Evolutionary conservation across 1,140 invertebrate species (phyloP).

Genomic region (Pogonognathellus flavescens): DNA sequence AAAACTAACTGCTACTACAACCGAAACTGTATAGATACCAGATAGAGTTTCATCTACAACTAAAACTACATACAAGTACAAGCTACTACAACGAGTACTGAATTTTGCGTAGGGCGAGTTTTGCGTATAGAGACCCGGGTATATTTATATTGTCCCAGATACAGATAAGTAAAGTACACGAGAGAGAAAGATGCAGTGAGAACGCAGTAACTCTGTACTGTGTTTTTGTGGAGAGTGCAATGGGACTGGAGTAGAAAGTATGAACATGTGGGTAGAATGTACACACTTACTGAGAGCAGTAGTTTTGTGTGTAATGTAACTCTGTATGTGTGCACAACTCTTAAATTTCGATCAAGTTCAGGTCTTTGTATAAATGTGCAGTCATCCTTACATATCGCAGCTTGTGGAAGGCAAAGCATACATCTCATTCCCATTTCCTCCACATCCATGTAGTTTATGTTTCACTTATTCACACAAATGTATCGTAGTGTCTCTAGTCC

Average conservation of each 20-base stretch:
- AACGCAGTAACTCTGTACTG: neutral
- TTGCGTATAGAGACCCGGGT: too few relatives aligned
- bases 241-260: neutral
- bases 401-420: conserved; percentile 1
- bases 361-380: conserved; percentile 49
- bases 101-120: too few relatives aligned
- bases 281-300: neutral
- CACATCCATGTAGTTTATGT: conserved; percentile 62
- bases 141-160: too few relatives aligned
- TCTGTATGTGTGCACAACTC: conserved; percentile 11
- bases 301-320: neutral
- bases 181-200: neutral
- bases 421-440: conserved; percentile 62
- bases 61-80: neutral
- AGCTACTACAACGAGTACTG: too few relatives aligned
- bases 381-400: conserved; percentile 52
- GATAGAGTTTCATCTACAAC: too few relatives aligned
- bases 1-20: too few relatives aligned
- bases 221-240: neutral
- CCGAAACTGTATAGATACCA: too few relatives aligned
- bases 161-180: too few relatives aligned
- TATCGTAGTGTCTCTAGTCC: conserved; percentile 50
- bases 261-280: neutral
- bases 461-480: conserved; percentile 62
- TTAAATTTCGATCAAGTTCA: conserved; percentile 42